Base-by-base conservation (phyloP, 1,140 invertebrate genomes). In the Maconellicoccus hirsutus region DNA sequence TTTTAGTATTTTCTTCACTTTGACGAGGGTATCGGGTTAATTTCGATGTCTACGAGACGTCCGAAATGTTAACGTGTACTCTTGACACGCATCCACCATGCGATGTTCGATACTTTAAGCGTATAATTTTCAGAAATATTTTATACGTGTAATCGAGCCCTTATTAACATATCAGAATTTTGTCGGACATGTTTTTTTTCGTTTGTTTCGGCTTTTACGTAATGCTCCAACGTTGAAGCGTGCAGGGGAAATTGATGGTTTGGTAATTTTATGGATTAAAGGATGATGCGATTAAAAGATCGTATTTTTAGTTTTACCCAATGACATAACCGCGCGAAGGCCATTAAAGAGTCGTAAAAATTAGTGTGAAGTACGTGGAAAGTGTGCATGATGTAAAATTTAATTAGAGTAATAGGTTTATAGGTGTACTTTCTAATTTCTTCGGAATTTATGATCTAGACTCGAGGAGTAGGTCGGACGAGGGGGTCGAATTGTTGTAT, bases 331-430 rank as follows among this genome's bases (percentile, higher is more conserved):
- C 12, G 42, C 6, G 42, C 16, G n/a, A n/a, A n/a, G n/a, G n/a
- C n/a, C n/a, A 16, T 52, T 52, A 52, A 52, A 19, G 42, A 2
- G 42, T 52, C 42, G 42, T 52, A 52, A 52, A 52, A 38, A 38
- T 38, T 14, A 38, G 33, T 38, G 33, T 38, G 33, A 38, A 38
- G 6, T 19, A 19, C n/a, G 10, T 19, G 42, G n/a, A 16, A 19
- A 14, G 42, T 19, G n/a, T 3, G 10, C 42, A 16, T 52, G 10
- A 16, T 52, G n/a, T 52, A 52, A 52, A 52, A 52, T 52, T 52
- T 52, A 52, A 52, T 52, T 52, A 52, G 42, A 52, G 42, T 52
- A 52, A 52, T 52, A 52, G 42, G 42, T 52, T 52, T 52, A 52
- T 19, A 16, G n/a, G 10, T 52, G 42, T 52, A 52, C 42, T 52